Base-by-base conservation (phyloP, 2,888 invertebrate species). In the Papilio demoleus region DNA sequence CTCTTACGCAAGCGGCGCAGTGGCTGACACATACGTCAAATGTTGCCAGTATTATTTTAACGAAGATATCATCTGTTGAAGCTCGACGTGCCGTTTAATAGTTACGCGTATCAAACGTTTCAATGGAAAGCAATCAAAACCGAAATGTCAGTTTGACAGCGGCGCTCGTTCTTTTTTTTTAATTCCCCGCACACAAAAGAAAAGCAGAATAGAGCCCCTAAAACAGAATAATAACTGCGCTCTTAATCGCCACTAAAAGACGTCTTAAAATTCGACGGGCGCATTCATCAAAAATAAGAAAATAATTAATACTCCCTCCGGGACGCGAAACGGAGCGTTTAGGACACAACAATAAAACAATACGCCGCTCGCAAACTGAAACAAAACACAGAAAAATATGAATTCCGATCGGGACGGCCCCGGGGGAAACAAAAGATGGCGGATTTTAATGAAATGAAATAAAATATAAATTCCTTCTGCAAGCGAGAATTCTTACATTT, bases 311-410 rank as follows among this genome's bases (percentile, higher is more conserved):
- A 90, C 88, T 81, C 84, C 81, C 79, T 79, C 79, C 81, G 85
- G 82, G 85, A 82, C 81, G 83, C 79, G 84, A 82, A 83, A 81
- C 85, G 84, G 82, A 87, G 85, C 86, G 85, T 85, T 80, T 88
- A 88, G 88, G 83, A 83, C 84, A 81, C 80, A 86, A 87, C 87
- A 91, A 91, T 87, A 91, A 91, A 91, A 91, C 90, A 90, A 91
- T 88, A 87, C 87, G 77, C 76, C 81, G 84, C 84, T 82, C 85
- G 85, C 86, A 85, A 88, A 85, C 85, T 88, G 87, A 88, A 90
- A 92, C 91, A 90, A 89, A 92, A 92, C 90, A 88, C 90, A 92
- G 92, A 91, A 92, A 92, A 92, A 92, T 92, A 92, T 92, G 92
- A 92, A 92, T 92, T 90, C 92, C 92, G 81, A 90, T 92, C 88